phyloP scores from a whole-genome alignment of 1,140 invertebrate species.

The Ylistrum balloti region DNA sequence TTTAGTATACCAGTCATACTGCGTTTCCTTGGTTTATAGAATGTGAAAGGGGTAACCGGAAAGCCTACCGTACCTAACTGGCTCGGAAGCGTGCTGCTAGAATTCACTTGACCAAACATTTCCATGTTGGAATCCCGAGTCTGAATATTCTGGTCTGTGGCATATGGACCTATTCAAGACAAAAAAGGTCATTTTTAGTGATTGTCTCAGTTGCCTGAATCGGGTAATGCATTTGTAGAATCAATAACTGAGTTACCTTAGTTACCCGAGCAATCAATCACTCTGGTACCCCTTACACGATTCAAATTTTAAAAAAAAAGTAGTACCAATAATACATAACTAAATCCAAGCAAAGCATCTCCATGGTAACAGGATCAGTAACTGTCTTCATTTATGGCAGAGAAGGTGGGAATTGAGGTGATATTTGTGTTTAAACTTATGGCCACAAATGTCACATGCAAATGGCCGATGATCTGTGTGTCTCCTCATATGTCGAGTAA shows the following conservation, averaged over 20 bases:
- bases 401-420: constrained; percentile 11
- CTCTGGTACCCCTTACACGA: neutral
- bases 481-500: neutral
- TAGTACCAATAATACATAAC: too few relatives aligned
- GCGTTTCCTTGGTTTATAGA: neutral
- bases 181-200: neutral
- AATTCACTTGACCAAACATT: neutral
- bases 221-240: neutral
- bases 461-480: neutral
- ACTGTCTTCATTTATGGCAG: neutral
- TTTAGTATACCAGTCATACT: neutral
- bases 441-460: neutral
- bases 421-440: constrained; percentile 10
- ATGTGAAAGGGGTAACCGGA: neutral
- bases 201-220: neutral
- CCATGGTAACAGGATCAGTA: neutral
- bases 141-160: neutral
- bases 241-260: neutral
- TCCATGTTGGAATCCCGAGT: neutral
- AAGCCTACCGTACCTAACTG: neutral
- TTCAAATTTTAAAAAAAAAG: too few relatives aligned
- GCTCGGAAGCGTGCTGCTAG: neutral
- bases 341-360: neutral
- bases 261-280: neutral
- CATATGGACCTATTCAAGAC: constrained; percentile 33